These are phyloP conservation scores for Lasioglossum malachurum DNA, from an alignment of 2,888 invertebrate species.

Conservation along the genomic window DNA sequence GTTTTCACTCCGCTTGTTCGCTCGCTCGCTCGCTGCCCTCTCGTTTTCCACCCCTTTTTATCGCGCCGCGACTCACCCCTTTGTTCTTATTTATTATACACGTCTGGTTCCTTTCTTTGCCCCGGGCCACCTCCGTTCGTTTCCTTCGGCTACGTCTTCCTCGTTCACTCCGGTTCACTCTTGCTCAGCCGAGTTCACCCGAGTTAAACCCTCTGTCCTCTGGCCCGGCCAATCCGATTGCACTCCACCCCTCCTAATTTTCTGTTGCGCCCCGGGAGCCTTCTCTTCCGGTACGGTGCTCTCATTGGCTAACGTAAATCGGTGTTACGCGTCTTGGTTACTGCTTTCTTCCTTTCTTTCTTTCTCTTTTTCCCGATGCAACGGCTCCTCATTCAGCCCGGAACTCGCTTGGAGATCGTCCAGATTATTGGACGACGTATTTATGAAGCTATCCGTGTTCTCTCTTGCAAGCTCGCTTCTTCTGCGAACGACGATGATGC, in stretches of 20 bases:
- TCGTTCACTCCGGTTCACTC: neutral
- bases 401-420: conserved; percentile 4
- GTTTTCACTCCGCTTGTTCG: conserved; percentile 7
- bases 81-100: conserved; percentile 12
- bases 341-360: neutral
- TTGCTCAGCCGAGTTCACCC: neutral
- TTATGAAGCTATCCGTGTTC: neutral
- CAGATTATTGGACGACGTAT: conserved; percentile 12
- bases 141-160: neutral
- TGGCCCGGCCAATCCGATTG: neutral
- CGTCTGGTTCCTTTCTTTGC: neutral
- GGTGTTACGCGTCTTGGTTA: neutral
- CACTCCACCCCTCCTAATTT: neutral
- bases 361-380: neutral
- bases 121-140: neutral
- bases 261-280: neutral
- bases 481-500: neutral
- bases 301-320: neutral
- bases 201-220: neutral
- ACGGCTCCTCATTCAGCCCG: neutral
- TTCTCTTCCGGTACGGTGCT: neutral
- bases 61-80: neutral
- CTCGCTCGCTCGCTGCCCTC: conserved; percentile 1
- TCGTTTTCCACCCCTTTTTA: conserved; percentile 24
- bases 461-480: neutral